phyloP scores from a whole-genome alignment of 2,113 vertebrate genomes.

The Perca flavescens region DNA sequence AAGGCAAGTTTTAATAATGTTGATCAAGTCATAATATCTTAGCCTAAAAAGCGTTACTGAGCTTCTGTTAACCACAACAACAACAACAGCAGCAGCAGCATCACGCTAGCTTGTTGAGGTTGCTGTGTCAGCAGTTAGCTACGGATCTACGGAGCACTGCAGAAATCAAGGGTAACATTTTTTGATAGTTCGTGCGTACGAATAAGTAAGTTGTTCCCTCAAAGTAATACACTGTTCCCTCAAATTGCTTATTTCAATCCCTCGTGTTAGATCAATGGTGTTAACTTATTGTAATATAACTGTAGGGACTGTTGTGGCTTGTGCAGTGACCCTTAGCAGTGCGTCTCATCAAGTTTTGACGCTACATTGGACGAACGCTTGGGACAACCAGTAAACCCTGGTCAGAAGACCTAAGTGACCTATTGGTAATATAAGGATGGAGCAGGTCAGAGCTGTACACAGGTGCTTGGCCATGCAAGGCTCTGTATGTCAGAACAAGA shows the following conservation, averaged over 20 bases:
- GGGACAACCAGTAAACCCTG: too few relatives aligned
- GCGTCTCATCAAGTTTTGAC: neutral
- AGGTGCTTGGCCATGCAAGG: too few relatives aligned
- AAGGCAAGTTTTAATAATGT: fast-evolving
- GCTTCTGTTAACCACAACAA: neutral
- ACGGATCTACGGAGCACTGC: neutral
- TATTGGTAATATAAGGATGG: too few relatives aligned
- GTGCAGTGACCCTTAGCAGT: neutral
- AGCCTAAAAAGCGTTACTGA: neutral
- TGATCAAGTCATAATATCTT: fast-evolving
- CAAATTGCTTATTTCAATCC: neutral
- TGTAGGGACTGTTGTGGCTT: neutral
- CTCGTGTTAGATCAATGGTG: neutral
- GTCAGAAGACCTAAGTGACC: too few relatives aligned
- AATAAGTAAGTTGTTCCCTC: fast-evolving
- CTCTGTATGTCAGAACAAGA: too few relatives aligned
- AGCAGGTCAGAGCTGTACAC: too few relatives aligned
- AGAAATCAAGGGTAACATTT: neutral
- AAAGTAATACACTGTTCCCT: neutral
- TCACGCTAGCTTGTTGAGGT: slow-evolving; percentile 6
- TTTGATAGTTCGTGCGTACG: fast-evolving
- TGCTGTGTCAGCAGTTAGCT: slow-evolving; percentile 66
- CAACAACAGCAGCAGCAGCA: neutral
- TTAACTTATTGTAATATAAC: neutral
- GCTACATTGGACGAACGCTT: neutral